Evolutionary conservation across 2,888 invertebrate species (phyloP).

Genomic region (Schizotus pectinicornis): DNA sequence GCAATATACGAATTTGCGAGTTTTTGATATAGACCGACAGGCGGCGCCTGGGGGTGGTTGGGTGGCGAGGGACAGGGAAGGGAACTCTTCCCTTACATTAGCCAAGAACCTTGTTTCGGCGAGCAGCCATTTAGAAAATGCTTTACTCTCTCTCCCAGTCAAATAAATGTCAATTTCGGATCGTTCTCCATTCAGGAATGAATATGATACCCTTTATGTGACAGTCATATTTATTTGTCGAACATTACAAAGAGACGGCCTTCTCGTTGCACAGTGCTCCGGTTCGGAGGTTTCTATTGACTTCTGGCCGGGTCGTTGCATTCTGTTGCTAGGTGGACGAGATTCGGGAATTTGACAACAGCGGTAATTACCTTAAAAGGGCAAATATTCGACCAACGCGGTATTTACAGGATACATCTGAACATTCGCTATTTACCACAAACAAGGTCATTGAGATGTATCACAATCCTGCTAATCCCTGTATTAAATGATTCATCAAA

Average conservation of each 20-base stretch:
- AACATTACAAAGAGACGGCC: conserved; percentile 6
- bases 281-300: too few species aligned
- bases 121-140: conserved; percentile 41
- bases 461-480: too few species aligned
- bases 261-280: too few species aligned
- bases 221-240: conserved; percentile 38
- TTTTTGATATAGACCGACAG: conserved; percentile 32
- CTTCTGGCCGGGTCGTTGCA: too few species aligned
- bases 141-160: conserved; percentile 36
- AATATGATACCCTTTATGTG: conserved; percentile 38
- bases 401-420: too few species aligned
- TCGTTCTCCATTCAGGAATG: conserved; percentile 36
- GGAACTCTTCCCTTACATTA: conserved; percentile 27
- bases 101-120: conserved; percentile 37
- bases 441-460: too few species aligned
- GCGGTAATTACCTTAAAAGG: too few species aligned
- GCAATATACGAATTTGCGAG: conserved; percentile 33
- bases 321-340: too few species aligned
- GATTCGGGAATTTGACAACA: too few species aligned
- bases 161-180: conserved; percentile 44
- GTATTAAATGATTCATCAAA: too few species aligned
- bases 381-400: too few species aligned
- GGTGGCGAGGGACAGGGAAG: conserved; percentile 24
- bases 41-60: conserved; percentile 13
- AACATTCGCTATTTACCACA: too few species aligned